Base-by-base conservation (phyloP, 2,888 invertebrate species). In the Ophioninae sp. region DNA sequence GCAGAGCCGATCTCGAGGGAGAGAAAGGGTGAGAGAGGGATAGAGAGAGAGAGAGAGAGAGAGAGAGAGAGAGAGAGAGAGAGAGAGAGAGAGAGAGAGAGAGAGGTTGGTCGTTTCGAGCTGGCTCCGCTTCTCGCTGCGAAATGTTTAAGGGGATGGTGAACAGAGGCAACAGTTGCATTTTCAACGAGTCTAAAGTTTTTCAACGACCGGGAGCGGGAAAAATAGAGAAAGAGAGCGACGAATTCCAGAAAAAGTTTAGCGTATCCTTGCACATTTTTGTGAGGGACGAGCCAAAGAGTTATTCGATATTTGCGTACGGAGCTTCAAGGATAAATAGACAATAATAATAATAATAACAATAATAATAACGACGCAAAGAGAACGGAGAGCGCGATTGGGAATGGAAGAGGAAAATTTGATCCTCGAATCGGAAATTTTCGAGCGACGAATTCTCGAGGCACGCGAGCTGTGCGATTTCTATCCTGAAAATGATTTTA, bases 101-200 rank as follows among this genome's bases (percentile, higher is more conserved):
- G 13, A 63, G 63, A 59, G 58, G 37, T 76, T 59, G 22, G 77
- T 69, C 61, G 61, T 77, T 44, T 63, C 63, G 69, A 77, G 51
- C 69, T 63, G 69, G 22, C 59, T 59, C 59, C 39, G 59, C 71
- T 59, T 37, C 20, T 20, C 10, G 71, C 59, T 72, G 71, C 71
- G 39, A 72, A 72, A 59, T 39, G 37, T 59, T 72, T 39, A 20
- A 72, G 59, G 59, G 39, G 13, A 58, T n/a, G 59, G 39, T 5
- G 20, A n/a, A 20, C 13, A 59, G 13, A 59, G 58, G 20, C 20
- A 10, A 39, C 8, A 37, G 30, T 37, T 59, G 20, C 5, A 5
- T 59, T 58, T 58, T 59, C 71, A 37, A 58, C 37, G 17, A 58
- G 37, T 17, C 64, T 30, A 69, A 59, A 75, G 20, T 72, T 72